Base-by-base conservation (phyloP, 2,888 invertebrate species). In the Bombyx huttoni region DNA sequence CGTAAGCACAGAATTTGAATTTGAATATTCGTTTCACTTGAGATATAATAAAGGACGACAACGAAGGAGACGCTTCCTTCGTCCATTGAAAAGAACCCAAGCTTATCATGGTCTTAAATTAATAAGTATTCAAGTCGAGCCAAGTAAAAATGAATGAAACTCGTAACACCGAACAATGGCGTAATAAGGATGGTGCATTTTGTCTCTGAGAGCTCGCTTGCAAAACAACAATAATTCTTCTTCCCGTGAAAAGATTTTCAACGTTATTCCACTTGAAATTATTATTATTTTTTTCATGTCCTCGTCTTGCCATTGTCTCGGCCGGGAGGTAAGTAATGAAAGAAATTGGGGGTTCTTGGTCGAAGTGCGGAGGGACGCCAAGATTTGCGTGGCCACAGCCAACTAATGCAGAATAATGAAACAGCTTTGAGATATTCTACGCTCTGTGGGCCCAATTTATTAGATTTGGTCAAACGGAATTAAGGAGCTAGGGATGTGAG, bases 151-250 rank as follows among this genome's bases (percentile, higher is more conserved):
- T 87, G 87, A 88, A 86, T 88, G 85, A 86, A 77, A 81, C 85
- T 80, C 82, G 83, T 87, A 85, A 86, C 80, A 82, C 79, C 75
- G 88, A 86, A 88, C 88, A 88, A 88, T 85, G 67, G 82, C 75
- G 78, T 87, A 86, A 88, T 85, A 85, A 87, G 84, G 81, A 85
- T 76, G 84, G 83, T 88, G 87, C 88, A 88, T 86, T 86, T 85
- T 83, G 87, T 87, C 87, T 82, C 84, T 83, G 81, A 79, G 82
- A 80, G 81, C 79, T 80, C 80, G 84, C 83, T 86, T 88, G 88
- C 87, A 88, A 87, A 88, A 88, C 87, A 88, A 88, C 88, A 88
- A 88, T 88, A 87, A 85, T 87, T 88, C 84, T 86, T 86, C 81
- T 84, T 84, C 77, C 81, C 76, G 75, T 88, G 87, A 88, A 88